These are phyloP conservation scores for Falcaria lacertinaria DNA, from an alignment of 2,888 invertebrate species.

Conservation along the genomic window DNA sequence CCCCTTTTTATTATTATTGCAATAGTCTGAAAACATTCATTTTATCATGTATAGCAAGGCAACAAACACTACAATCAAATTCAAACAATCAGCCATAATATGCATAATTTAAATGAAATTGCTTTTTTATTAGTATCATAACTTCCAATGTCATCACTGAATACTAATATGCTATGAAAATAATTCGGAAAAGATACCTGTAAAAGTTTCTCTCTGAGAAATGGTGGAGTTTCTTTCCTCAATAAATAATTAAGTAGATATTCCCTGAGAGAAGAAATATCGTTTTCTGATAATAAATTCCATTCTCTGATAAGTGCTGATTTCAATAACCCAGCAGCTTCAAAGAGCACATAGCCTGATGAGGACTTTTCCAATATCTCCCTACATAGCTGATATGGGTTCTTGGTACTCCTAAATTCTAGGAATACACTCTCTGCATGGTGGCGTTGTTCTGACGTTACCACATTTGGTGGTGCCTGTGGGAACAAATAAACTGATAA, in stretches of 20 bases:
- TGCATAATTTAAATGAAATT: too few relatives aligned
- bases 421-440: conserved; percentile 90
- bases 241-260: conserved; percentile 90
- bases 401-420: conserved; percentile 88
- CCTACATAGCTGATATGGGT: conserved; percentile 89
- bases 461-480: conserved; percentile 89
- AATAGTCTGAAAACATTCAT: conserved; percentile 80
- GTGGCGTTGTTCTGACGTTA: conserved; percentile 87
- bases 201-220: conserved; percentile 86
- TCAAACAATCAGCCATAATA: neutral
- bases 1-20: conserved; percentile 93
- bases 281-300: conserved; percentile 83
- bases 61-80: too few relatives aligned
- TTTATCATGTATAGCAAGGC: too few relatives aligned
- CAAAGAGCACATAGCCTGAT: conserved; percentile 91
- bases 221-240: conserved; percentile 84
- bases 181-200: conserved; percentile 64
- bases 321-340: conserved; percentile 90
- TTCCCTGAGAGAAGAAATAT: conserved; percentile 85
- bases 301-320: conserved; percentile 91
- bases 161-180: neutral
- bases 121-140: neutral
- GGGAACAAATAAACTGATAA: conserved; percentile 20
- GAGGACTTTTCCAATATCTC: conserved; percentile 86
- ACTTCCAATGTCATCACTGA: too few relatives aligned